Evolutionary conservation across 2,888 invertebrate species (phyloP).

Genomic region (Drosophila helvetica): DNA sequence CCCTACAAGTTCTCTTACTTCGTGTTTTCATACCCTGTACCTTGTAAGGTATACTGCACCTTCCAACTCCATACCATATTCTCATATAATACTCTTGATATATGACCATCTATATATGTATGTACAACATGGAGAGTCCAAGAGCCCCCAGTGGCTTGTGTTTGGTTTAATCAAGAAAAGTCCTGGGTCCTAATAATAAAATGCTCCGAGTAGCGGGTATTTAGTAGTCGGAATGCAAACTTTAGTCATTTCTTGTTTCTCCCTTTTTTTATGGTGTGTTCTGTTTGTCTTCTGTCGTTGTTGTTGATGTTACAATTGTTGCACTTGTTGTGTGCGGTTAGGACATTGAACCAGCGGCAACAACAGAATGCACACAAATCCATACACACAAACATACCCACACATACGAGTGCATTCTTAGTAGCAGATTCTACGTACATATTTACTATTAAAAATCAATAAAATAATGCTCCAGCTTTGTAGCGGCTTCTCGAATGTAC

Average conservation of each 20-base stretch:
- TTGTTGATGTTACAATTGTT: conserved; percentile 46
- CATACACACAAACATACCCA: conserved; percentile 1
- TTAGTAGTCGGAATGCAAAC: neutral
- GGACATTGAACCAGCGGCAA: conserved; percentile 62
- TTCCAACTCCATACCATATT: neutral
- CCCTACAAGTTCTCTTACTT: conserved; percentile 6
- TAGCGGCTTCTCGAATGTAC: neutral
- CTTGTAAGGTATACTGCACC: neutral
- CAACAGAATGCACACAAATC: conserved; percentile 21
- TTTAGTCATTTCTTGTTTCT: conserved; percentile 5
- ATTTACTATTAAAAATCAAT: conserved; percentile 52
- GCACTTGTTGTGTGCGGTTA: conserved; percentile 62
- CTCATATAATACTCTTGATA: too few relatives aligned
- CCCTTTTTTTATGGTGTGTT: conserved; percentile 2
- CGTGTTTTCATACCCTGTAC: neutral
- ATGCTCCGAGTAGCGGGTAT: neutral
- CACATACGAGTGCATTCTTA: conserved; percentile 37
- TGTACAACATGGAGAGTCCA: too few relatives aligned
- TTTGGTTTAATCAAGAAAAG: too few relatives aligned
- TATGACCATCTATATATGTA: too few relatives aligned
- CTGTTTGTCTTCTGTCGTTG: conserved; percentile 28
- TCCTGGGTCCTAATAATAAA: neutral
- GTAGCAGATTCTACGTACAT: conserved; percentile 13
- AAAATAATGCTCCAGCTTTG: conserved; percentile 33
- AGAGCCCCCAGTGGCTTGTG: too few relatives aligned